Percentiles rank a stretch among this genome's conserved stretches.
These are phyloP conservation scores for Onthophagus sagittarius DNA, from an alignment of 2,888 invertebrate species.

Conservation along the genomic window DNA sequence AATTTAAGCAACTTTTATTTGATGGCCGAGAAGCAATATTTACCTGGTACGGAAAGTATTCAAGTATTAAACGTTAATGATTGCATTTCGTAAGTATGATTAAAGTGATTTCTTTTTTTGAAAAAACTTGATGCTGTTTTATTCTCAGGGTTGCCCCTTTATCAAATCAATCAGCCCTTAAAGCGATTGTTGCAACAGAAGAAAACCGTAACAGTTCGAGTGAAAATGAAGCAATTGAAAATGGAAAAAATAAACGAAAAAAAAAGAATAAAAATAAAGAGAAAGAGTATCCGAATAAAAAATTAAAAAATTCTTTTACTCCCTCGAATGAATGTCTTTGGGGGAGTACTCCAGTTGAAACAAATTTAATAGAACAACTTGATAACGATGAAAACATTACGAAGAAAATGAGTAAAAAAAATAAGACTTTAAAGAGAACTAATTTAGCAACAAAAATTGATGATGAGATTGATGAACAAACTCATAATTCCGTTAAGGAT, in stretches of 20 bases:
- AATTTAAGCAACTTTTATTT: conserved; percentile 42
- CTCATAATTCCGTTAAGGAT: neutral
- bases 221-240: neutral
- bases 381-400: neutral
- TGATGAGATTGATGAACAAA: neutral
- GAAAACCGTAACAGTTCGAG: neutral
- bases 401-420: neutral
- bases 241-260: neutral
- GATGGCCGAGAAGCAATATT: conserved; percentile 38
- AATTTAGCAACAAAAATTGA: neutral
- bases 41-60: conserved; percentile 44
- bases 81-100: conserved; percentile 30
- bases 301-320: neutral
- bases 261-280: neutral
- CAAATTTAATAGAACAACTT: neutral
- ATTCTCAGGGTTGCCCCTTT: neutral
- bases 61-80: conserved; percentile 35
- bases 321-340: neutral
- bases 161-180: no score
- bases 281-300: neutral
- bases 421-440: neutral
- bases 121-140: neutral
- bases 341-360: neutral
- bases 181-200: neutral
- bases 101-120: neutral